Evolutionary conservation across 2,888 invertebrate genomes (phyloP), one percentile per base, ranked within the genome.

Genomic region (Fragum whitleyi): DNA sequence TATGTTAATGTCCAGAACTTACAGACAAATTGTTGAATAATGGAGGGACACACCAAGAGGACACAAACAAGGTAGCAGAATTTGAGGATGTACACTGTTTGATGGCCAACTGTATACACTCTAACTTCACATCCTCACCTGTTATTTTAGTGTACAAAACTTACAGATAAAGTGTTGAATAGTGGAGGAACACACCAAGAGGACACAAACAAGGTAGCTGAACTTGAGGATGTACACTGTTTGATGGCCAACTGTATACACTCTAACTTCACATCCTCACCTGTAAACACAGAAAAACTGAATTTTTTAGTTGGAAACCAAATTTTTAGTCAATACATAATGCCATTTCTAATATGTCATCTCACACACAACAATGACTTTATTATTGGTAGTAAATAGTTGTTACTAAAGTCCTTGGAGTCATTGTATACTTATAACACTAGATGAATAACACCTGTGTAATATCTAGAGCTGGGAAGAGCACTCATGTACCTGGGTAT

Each of bases 151-250:
- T n/a, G n/a, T n/a, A n/a, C n/a, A n/a, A n/a, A n/a, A 62, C 87
- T 87, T 87, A 92, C 93, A 59, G 84, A 32, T 19, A 92, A 77
- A 19, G 90, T 88, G 57, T 81, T 86, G 77, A 88, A 90, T 9
- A 92, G 84, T 21, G 93, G 91, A 5, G 90, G 85, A 3, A 87
- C 81, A 68, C 92, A 79, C 92, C 92, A 92, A 3, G 92, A 88
- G 0, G 91, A 85, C 39, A 93, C 53, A 59, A 92, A 91, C 72
- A 91, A 79, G 51, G 91, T 86, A 16, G 92, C 92, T 59, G 90
- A 90, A 1, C 91, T 86, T 0, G 92, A 85, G 7, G 87, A 81
- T 0, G 71, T 57, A 75, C 91, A 88, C 81, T 92, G 90, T 14
- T 87, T 81, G 2, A 90, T 81, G 5, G 91, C 91, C 65, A 92